Evolutionary conservation across 2,113 vertebrate species (phyloP), one percentile per base, ranked within the genome.

Genomic region (Apaloderma vittatum): DNA sequence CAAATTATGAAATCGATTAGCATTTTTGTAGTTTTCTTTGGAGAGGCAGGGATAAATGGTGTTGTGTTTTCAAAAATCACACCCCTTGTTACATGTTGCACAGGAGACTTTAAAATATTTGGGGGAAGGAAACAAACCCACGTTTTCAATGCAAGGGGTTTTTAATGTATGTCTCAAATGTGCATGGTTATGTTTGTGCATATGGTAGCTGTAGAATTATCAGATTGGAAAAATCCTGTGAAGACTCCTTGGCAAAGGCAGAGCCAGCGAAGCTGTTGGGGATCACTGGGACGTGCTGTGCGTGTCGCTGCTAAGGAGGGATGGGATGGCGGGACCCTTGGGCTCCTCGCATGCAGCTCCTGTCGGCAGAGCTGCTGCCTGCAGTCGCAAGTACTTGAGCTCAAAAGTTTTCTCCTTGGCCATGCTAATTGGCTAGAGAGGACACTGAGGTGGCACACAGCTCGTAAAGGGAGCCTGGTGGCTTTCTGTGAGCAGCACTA

Each of bases 1-100:
- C 70, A 94, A 86, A 97, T 95, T 29, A 68, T 66, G 15, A 85
- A 94, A 94, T 91, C 86, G 93, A 71, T 96, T 97, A 95, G 70
- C 61, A 82, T 95, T 97, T 97, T 82, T 37, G 74, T 78, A 30
- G 58, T 86, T 96, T 87, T 81, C 88, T 91, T 87, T 89, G 57
- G 80, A 40, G 83, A 94, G n/a, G 78, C 57, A 45, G 43, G 72
- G 86, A 79, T 84, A 91, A 92, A 94, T 81, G 40, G 24, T 55
- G 66, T 2, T 88, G 75, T 67, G 72, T 72, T 93, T 84, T 74
- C 65, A 79, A 62, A 86, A 91, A 54, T 89, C 58, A 57, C 36
- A 32, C 68, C 57, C 57, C 46, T 91, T 82, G 70, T 68, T 58
- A 81, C 66, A 43, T 40, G 17, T 57, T 91, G 57, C 43, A 58